phyloP scores from a whole-genome alignment of 2,113 vertebrate species.

The Esox niger region DNA sequence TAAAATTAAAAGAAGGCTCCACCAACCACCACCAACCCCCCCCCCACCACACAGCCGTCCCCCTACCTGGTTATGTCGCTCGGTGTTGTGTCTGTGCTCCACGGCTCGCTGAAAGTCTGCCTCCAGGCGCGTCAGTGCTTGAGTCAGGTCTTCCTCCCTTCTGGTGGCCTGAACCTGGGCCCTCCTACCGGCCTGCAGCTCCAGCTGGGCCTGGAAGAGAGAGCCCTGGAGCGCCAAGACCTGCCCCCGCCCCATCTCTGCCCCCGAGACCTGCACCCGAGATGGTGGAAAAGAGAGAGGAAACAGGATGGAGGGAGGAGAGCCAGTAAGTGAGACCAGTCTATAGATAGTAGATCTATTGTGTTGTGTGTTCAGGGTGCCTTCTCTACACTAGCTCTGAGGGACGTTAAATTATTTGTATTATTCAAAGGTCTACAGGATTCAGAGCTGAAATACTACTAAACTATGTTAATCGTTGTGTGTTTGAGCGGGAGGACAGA shows the following conservation, averaged over 20 bases:
- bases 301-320: background rate
- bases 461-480: no score
- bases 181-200: slow-evolving; percentile 80
- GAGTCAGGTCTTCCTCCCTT: slow-evolving; percentile 71
- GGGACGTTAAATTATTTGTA: background rate
- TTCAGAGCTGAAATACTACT: no score
- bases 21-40: background rate
- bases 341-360: background rate
- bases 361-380: background rate
- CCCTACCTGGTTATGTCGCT: slow-evolving; percentile 84
- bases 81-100: slow-evolving; percentile 76
- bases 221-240: slow-evolving; percentile 79
- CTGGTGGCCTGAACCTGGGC: slow-evolving; percentile 71
- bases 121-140: slow-evolving; percentile 72
- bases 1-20: no score
- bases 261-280: slow-evolving; percentile 46
- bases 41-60: background rate
- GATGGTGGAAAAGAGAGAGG: background rate
- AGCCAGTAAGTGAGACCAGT: background rate
- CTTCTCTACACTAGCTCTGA: no score
- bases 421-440: no score
- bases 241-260: slow-evolving; percentile 60
- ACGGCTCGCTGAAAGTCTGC: slow-evolving; percentile 69
- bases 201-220: slow-evolving; percentile 84
- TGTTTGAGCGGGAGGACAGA: slow-evolving; percentile 31